Evolutionary conservation across 2,113 vertebrate species (phyloP), one percentile per base, ranked within the genome.

Genomic region (Dicrurus megarhynchus): DNA sequence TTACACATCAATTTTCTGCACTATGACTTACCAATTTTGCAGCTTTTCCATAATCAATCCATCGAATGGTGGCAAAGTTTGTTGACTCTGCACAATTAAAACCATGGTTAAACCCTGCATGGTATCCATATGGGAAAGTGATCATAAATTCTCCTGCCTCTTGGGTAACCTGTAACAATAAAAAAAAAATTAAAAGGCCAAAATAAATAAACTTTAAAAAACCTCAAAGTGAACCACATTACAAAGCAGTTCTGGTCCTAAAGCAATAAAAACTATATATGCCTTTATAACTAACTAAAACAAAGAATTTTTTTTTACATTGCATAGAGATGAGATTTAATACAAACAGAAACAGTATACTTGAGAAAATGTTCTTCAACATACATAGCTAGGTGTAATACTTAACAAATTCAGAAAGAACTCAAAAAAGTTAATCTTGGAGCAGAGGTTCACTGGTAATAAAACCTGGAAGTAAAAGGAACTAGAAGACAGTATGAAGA

Each of bases 11-110:
- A 8, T 88, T 81, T 77, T 96, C 44, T 95, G 46, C 79, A 87
- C 3, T 41, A 60, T 53, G 82, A 98, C 98, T 98, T 96, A 98
- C 98, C 98, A 98, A 61, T 91, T 98, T 99, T 98, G 99, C 99
- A 74, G 99, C 97, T 96, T 99, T 99, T 87, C 99, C 99, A 87
- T 99, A 99, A 98, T 99, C 99, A 50, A 99, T 99, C 99, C 99
- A 99, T 94, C 99, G 98, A 68, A 99, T 84, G 32, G 98, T 99
- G 91, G 99, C 99, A 97, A 99, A 99, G 97, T 99, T 99, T 89
- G 99, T 99, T 93, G 99, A 99, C 90, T 99, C 99, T 2, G 99
- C 99, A 97, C 99, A 99, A 97, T 99, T 99, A 98, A 99, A 99
- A 80, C 99, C 99, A 87, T 99, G 99, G 96, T 99, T 99, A 98